These are phyloP conservation scores for Rhaphigaster nebulosa DNA, from an alignment of 2,888 invertebrate species.

Conservation along the genomic window DNA sequence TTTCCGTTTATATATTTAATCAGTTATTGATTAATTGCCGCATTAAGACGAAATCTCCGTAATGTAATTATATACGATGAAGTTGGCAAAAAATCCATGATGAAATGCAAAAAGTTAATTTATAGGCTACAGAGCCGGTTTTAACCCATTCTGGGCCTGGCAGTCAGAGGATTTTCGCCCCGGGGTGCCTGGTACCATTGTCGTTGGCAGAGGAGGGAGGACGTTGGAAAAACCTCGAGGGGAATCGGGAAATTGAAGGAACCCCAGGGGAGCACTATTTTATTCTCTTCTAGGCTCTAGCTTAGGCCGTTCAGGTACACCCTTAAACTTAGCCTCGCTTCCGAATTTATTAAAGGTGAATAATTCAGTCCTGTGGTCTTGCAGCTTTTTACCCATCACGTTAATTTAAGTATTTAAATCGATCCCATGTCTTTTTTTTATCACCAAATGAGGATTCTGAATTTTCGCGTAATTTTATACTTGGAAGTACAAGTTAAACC, in stretches of 20 bases:
- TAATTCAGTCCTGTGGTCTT: background rate
- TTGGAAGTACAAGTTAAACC: background rate
- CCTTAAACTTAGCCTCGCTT: background rate
- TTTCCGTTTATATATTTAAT: no score
- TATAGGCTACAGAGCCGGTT: background rate
- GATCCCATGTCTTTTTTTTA: background rate
- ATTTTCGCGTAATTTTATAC: background rate
- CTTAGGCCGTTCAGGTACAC: slow-evolving; percentile 9
- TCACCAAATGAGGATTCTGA: background rate
- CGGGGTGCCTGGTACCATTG: background rate
- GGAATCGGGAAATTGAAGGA: slow-evolving; percentile 39
- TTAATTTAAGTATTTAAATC: slow-evolving; percentile 22
- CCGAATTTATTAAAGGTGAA: slow-evolving; percentile 44
- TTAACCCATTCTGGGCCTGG: background rate
- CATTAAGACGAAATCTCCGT: no score
- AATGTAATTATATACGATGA: no score
- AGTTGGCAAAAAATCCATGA: background rate
- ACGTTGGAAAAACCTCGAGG: slow-evolving; percentile 46
- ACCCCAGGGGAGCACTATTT: slow-evolving; percentile 17
- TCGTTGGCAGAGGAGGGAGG: background rate
- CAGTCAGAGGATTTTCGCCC: background rate
- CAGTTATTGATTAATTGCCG: no score
- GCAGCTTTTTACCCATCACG: background rate
- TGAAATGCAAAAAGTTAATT: background rate
- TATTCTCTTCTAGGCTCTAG: slow-evolving; percentile 48